These are phyloP conservation scores for Sinodicranocentrus sp. DNA, from an alignment of 2,888 invertebrate species.

Conservation along the genomic window DNA sequence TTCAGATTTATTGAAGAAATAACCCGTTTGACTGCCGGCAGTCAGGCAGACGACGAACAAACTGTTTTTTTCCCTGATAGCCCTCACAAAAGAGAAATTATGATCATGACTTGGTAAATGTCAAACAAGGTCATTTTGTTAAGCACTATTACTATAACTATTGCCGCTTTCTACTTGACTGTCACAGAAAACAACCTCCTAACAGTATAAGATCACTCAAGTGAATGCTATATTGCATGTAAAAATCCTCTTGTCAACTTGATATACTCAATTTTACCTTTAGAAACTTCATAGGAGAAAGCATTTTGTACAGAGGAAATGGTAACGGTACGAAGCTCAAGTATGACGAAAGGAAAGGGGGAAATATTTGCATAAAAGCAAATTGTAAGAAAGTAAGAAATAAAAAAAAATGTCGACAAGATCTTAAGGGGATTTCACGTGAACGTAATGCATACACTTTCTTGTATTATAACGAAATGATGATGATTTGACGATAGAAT, in stretches of 20 bases:
- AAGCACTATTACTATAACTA: conserved; percentile 21
- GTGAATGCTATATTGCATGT: neutral
- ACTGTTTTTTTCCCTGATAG: conserved; percentile 7
- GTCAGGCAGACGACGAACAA: conserved; percentile 44
- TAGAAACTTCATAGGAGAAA: neutral
- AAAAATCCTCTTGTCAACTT: neutral
- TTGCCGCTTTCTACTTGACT: neutral
- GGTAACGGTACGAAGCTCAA: neutral
- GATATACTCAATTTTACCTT: conserved; percentile 18
- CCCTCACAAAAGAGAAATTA: conserved; percentile 33
- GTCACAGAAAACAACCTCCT: neutral
- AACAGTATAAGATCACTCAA: neutral
- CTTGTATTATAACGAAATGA: conserved; percentile 14
- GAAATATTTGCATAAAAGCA: conserved; percentile 54
- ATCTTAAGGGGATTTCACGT: conserved; percentile 35
- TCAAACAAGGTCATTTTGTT: conserved; percentile 34
- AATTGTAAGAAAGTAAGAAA: conserved; percentile 28
- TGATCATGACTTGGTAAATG: conserved; percentile 42
- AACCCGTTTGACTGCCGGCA: conserved; percentile 37
- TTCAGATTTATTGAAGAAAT: conserved; percentile 48
- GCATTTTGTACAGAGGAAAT: neutral
- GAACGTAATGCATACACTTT: conserved; percentile 34
- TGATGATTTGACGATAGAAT: conserved; percentile 39
- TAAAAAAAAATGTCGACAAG: conserved; percentile 39
- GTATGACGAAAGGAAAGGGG: neutral